Conservation (phyloP, 2,797 vertebrate species). For the Glossophaga mutica region DNA sequence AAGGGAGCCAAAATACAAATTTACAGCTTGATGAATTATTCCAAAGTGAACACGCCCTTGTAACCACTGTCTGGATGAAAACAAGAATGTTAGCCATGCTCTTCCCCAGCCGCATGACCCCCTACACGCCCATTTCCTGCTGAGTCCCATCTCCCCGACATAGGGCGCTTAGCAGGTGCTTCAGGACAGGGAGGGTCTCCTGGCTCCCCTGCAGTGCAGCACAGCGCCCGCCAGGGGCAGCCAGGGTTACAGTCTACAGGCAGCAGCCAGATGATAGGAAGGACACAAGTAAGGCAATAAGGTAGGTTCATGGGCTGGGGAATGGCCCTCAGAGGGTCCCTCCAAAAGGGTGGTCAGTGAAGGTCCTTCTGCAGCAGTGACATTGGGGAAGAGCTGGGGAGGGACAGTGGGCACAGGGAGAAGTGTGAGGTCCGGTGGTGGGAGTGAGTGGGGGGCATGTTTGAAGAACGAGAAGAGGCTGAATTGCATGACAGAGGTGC, state of each 20-base stretch:
- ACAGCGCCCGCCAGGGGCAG: background rate
- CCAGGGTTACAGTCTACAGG: background rate
- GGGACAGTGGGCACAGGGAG: rapidly evolving
- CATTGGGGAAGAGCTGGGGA: background rate
- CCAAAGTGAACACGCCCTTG: too few relatives aligned
- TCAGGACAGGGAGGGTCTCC: background rate
- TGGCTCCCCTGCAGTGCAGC: background rate
- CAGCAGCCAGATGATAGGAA: background rate
- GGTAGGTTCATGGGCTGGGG: background rate
- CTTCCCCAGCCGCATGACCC: rapidly evolving
- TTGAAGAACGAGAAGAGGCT: background rate
- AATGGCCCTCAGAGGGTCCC: background rate
- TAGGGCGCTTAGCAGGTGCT: background rate
- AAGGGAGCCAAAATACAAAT: background rate
- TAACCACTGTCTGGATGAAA: background rate
- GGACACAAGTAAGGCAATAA: background rate
- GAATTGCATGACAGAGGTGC: rapidly evolving
- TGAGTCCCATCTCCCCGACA: background rate
- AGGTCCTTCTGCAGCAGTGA: background rate
- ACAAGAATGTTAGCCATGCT: rapidly evolving
- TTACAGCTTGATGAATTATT: background rate
- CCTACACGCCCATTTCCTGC: background rate
- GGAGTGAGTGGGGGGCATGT: background rate
- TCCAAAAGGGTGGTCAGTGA: background rate
- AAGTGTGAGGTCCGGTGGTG: rapidly evolving